Evolutionary conservation across 2,888 invertebrate genomes (phyloP).

Genomic region (Acanthosoma haemorrhoidale): DNA sequence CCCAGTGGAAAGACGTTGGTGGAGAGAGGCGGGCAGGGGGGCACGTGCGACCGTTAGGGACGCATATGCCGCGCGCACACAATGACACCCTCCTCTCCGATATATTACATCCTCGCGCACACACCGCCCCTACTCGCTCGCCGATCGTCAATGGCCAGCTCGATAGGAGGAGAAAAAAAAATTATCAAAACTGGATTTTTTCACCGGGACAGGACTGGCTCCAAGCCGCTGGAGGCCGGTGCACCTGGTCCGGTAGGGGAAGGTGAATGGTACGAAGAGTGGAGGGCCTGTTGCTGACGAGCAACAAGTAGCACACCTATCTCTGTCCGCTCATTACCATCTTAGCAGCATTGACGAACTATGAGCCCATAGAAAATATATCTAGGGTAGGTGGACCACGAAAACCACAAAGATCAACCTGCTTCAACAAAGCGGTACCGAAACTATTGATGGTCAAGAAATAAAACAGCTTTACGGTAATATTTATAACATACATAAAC

Average conservation of each 20-base stretch:
- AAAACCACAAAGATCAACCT: too few species aligned
- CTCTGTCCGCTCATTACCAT: too few species aligned
- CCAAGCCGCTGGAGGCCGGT: neutral
- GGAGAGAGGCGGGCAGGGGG: neutral
- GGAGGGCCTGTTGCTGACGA: too few species aligned
- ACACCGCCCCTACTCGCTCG: neutral
- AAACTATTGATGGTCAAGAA: too few species aligned
- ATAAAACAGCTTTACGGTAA: too few species aligned
- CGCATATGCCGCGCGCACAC: neutral
- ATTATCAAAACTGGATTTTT: slow-evolving; percentile 22
- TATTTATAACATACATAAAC: too few species aligned
- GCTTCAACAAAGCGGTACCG: too few species aligned
- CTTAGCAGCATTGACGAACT: too few species aligned
- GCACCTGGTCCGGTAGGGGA: neutral
- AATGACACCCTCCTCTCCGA: slow-evolving; percentile 12
- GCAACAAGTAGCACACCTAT: too few species aligned
- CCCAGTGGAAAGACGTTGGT: slow-evolving; percentile 16
- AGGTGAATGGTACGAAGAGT: too few species aligned
- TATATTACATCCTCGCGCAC: slow-evolving; percentile 5
- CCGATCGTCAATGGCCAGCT: neutral
- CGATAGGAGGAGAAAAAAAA: neutral
- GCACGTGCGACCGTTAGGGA: slow-evolving; percentile 24
- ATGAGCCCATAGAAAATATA: too few species aligned
- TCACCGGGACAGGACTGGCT: neutral
- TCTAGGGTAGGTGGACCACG: too few species aligned